These are phyloP conservation scores for Aplodontia rufa DNA, from an alignment of 2,113 vertebrate genomes.

Conservation along the genomic window DNA sequence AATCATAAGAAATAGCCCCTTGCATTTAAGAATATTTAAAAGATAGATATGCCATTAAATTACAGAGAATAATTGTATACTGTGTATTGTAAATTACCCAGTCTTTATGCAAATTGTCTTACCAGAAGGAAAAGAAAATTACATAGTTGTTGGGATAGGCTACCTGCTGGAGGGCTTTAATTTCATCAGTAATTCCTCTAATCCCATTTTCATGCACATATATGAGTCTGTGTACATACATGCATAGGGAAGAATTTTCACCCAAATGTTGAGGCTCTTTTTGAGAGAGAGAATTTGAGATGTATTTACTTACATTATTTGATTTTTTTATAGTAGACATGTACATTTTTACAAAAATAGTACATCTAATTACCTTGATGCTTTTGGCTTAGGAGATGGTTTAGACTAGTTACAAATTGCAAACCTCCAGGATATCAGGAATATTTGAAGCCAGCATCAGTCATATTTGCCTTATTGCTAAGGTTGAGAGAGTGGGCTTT, in stretches of 20 bases:
- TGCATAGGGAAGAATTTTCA: constrained; percentile 22
- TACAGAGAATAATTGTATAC: not conserved
- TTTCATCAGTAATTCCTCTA: not conserved
- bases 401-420: constrained; percentile 9
- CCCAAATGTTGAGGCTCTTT: not conserved
- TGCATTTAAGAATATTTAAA: constrained; percentile 36
- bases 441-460: not conserved
- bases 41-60: not conserved
- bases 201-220: not conserved
- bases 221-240: not conserved
- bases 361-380: not conserved
- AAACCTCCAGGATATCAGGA: not conserved
- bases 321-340: constrained; percentile 6
- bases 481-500: not conserved
- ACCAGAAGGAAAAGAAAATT: not conserved
- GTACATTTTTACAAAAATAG: constrained; percentile 34
- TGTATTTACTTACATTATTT: not conserved
- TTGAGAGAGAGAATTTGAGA: not conserved
- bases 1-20: constrained; percentile 37
- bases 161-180: not conserved
- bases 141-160: not conserved
- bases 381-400: not conserved
- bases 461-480: not conserved
- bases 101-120: not conserved
- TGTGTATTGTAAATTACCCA: constrained; percentile 2